These are phyloP conservation scores for Pegoplata infirma DNA, from an alignment of 2,888 invertebrate genomes.

Conservation along the genomic window DNA sequence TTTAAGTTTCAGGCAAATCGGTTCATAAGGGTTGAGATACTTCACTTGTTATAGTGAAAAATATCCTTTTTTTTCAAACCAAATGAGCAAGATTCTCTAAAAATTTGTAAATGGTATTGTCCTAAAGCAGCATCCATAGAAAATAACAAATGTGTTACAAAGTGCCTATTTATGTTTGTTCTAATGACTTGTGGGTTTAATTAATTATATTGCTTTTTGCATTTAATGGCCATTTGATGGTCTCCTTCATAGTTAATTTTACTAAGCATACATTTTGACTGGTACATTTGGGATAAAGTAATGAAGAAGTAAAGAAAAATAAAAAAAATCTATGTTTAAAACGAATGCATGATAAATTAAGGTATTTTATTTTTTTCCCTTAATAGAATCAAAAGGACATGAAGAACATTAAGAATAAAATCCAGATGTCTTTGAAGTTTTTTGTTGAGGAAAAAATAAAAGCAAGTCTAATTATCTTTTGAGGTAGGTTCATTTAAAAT, in stretches of 20 bases:
- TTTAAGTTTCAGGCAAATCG: too few relatives aligned
- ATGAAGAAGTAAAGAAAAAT: background rate
- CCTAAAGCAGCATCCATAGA: background rate
- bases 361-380: background rate
- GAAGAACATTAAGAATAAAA: too few relatives aligned
- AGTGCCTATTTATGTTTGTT: conserved; percentile 25
- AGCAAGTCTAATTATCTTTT: too few relatives aligned
- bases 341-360: background rate
- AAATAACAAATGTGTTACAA: conserved; percentile 27
- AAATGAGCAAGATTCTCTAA: too few relatives aligned
- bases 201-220: conserved; percentile 23
- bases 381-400: too few relatives aligned
- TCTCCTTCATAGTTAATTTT: conserved; percentile 26
- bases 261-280: background rate
- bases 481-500: too few relatives aligned
- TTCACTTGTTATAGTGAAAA: too few relatives aligned
- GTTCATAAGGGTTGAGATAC: too few relatives aligned
- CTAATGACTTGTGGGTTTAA: conserved; percentile 29
- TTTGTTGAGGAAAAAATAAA: too few relatives aligned
- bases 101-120: too few relatives aligned
- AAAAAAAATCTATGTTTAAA: background rate
- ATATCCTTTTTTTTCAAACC: too few relatives aligned
- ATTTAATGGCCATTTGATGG: conserved; percentile 36
- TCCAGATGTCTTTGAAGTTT: too few relatives aligned
- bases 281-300: background rate